Base-by-base conservation (phyloP, 2,797 vertebrate species). In the Amniataba percoides region DNA sequence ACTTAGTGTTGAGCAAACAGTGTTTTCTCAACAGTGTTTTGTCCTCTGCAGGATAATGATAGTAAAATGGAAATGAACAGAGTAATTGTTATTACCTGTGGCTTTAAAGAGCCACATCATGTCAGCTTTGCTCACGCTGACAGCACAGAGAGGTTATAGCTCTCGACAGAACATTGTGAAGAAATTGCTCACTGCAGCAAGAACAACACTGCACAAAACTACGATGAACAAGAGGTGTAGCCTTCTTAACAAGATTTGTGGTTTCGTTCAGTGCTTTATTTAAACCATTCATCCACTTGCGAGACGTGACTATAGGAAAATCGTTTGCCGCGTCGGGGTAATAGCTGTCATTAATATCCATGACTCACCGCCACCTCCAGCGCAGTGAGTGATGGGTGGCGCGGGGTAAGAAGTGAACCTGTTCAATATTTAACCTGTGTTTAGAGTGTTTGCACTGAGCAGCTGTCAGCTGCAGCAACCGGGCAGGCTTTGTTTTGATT, bases 371-470 rank as follows among this genome's bases (percentile, higher is more conserved):
- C 69, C 87, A 85, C 83, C 87, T 90, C 85, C 68, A 65, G 84
- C 10, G 34, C 45, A 3, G 69, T 83, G 84, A 85, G 72, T 66
- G 89, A 90, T 76, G 69, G 69, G 39, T 45, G 74, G 77, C 59
- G 7, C 74, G 78, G 74, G 71, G 82, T 43, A 72, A 84, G 82
- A 84, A 71, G 63, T 46, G 59, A 75, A 85, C 74, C 80, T 87
- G 79, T 79, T 89, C 83, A 91, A 92, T 92, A 88, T 91, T 92
- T 89, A 91, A 93, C 83, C 87, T 87, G 86, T 53, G 72, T 88
- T 88, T 76, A 72, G 77, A 85, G 86, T 69, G 80, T 86, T 86
- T 86, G 83, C 82, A 51, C 74, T 68, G 60, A 89, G 83, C 87
- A 74, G 84, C 92, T 89, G 88, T 72, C 82, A 87, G 82, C 58